phyloP scores from a whole-genome alignment of 2,797 vertebrate genomes.

The Falco berigora region DNA sequence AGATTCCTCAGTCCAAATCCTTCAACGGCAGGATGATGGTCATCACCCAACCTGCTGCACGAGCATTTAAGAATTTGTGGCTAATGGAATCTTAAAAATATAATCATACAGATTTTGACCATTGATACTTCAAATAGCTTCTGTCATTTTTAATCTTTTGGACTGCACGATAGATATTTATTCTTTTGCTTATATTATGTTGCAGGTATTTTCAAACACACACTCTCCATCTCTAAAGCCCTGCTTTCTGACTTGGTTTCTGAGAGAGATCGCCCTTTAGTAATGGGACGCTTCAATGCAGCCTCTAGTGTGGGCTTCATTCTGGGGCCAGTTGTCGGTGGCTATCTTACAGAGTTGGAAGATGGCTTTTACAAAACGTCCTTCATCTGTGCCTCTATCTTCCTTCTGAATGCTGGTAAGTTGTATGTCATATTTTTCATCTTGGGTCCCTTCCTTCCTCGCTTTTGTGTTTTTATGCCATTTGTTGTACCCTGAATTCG shows the following conservation, averaged over 20 bases:
- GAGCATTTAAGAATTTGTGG: not conserved
- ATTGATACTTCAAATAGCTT: not conserved
- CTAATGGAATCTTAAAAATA: not conserved
- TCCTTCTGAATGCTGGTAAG: conserved; percentile 88
- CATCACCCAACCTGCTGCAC: not conserved
- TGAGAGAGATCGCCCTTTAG: conserved; percentile 86
- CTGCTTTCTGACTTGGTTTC: conserved; percentile 91
- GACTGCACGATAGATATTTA: not conserved
- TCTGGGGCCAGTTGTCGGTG: conserved; percentile 90
- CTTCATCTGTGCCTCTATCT: conserved; percentile 85
- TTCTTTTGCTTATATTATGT: not conserved
- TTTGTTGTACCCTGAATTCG: not conserved
- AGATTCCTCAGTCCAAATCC: not conserved
- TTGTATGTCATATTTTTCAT: not conserved
- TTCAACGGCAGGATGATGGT: not conserved
- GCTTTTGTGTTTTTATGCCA: not conserved
- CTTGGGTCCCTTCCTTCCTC: not conserved
- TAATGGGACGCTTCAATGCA: conserved; percentile 90
- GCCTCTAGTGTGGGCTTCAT: conserved; percentile 93
- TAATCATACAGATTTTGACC: not conserved
- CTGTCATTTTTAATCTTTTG: not conserved
- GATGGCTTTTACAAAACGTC: conserved; percentile 88
- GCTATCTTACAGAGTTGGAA: conserved; percentile 87
- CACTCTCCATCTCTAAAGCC: conserved; percentile 92
- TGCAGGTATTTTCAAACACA: conserved; percentile 96